Conservation (phyloP, 1,140 invertebrate species). For the Halictus rubicundus region DNA sequence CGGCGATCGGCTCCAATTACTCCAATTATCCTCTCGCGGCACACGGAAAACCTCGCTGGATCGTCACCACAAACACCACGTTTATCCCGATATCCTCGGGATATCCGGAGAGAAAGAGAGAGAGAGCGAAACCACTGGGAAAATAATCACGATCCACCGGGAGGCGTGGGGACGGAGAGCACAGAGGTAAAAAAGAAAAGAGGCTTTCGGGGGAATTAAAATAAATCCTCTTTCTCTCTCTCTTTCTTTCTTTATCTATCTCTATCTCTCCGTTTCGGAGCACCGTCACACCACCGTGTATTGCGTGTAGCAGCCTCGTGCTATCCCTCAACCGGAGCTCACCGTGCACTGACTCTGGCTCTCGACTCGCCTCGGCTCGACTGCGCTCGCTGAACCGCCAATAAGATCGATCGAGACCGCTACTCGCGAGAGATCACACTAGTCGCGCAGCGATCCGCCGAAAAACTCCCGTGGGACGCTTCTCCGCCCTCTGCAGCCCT, state of each 20-base stretch:
- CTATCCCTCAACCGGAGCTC: constrained; percentile 32
- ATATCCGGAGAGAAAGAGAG: too few relatives aligned
- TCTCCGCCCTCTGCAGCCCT: constrained; percentile 65
- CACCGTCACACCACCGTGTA: not conserved
- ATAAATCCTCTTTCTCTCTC: too few relatives aligned
- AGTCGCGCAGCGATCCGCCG: constrained; percentile 70
- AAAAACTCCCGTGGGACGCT: constrained; percentile 67
- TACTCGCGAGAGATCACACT: constrained; percentile 66
- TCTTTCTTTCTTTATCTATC: not conserved
- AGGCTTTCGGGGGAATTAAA: constrained; percentile 5
- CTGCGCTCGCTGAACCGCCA: constrained; percentile 40
- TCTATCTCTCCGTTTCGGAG: not conserved
- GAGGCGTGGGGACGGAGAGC: too few relatives aligned
- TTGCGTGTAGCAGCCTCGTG: constrained; percentile 8
- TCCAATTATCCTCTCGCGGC: too few relatives aligned
- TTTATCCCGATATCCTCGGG: too few relatives aligned
- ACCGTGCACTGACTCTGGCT: constrained; percentile 40
- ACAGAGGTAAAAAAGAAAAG: not conserved
- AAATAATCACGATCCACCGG: too few relatives aligned
- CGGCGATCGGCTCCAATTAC: too few relatives aligned
- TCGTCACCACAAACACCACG: too few relatives aligned
- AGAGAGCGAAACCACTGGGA: too few relatives aligned
- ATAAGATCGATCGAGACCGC: constrained; percentile 60
- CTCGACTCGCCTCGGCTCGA: constrained; percentile 23
- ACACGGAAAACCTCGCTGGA: too few relatives aligned